Base-by-base conservation (phyloP, 2,797 vertebrate species). In the Typhlichthys eigenmanni region DNA sequence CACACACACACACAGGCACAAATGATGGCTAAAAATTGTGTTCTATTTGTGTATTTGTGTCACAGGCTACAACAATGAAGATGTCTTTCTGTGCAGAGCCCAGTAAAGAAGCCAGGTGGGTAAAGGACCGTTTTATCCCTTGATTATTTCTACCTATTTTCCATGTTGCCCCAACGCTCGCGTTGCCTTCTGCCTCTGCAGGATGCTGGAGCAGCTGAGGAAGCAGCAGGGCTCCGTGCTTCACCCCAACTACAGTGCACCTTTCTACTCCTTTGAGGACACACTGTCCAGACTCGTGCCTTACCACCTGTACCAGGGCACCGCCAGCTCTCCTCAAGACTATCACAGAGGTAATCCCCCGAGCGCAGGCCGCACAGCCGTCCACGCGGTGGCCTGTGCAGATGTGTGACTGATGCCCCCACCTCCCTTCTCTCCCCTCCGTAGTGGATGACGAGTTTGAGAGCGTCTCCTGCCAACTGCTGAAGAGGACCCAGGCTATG, bases 291-390 rank as follows among this genome's bases (percentile, higher is more conserved):
- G 95, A 71, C 91, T 98, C 65, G 90, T 98, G 69, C 96, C 96
- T 76, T 98, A 98, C 88, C 96, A 98, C 8, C 93, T 98, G 50
- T 98, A 98, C 92, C 96, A 98, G 89, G 96, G 96, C 19, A 91
- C 93, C 60, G 89, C 95, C 54, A 95, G 95, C 66, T 93, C 94
- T 5, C 77, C 91, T 46, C 83, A 85, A 45, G 95, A 98, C 77
- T 95, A 95, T 82, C 82, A 87, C 10, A 93, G 83, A 91, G 96
- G 96, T 98, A 72, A 52, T 13, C 10, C 13, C 4, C 3, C 1
- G 11, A 14, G 13, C 19, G 2, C 17, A 29, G 24, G 24, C 24
- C 24, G 24, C 24, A 29, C 24, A 29, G 24, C 4, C 24, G 24
- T 29, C 24, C 24, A 29, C 24, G 4, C 4, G 24, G 24, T 29